Conservation (phyloP, 2,888 invertebrate genomes). For the Microplitis deprimator region DNA sequence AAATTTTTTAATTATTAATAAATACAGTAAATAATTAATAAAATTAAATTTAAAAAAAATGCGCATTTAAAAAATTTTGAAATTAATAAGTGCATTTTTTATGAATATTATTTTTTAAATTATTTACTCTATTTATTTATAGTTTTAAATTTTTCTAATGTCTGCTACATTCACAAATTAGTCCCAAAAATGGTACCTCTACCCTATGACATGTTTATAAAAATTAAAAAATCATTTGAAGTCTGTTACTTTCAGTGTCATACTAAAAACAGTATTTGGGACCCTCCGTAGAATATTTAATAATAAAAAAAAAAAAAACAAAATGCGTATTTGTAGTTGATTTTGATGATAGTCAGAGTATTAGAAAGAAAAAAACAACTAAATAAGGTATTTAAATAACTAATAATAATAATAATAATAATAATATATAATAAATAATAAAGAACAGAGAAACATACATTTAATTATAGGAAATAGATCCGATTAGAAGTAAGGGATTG, state of each 20-base stretch:
- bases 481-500: conserved; percentile 22
- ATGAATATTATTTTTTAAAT: too few species aligned
- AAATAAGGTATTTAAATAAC: conserved; percentile 22
- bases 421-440: neutral
- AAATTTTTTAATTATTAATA: too few species aligned
- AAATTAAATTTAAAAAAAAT: too few species aligned
- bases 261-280: conserved; percentile 56
- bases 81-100: too few species aligned
- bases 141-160: too few species aligned
- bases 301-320: conserved; percentile 4
- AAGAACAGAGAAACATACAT: conserved; percentile 3
- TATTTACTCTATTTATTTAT: too few species aligned
- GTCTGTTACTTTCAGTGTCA: neutral
- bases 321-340: neutral
- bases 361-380: conserved; percentile 26
- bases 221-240: too few species aligned
- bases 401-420: neutral
- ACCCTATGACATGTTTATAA: too few species aligned
- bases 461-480: neutral
- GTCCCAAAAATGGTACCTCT: too few species aligned
- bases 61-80: too few species aligned
- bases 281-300: conserved; percentile 58
- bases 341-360: neutral
- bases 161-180: too few species aligned
- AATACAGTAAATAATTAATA: too few species aligned